phyloP scores from a whole-genome alignment of 2,113 vertebrate genomes.

The Elanus axillaris region DNA sequence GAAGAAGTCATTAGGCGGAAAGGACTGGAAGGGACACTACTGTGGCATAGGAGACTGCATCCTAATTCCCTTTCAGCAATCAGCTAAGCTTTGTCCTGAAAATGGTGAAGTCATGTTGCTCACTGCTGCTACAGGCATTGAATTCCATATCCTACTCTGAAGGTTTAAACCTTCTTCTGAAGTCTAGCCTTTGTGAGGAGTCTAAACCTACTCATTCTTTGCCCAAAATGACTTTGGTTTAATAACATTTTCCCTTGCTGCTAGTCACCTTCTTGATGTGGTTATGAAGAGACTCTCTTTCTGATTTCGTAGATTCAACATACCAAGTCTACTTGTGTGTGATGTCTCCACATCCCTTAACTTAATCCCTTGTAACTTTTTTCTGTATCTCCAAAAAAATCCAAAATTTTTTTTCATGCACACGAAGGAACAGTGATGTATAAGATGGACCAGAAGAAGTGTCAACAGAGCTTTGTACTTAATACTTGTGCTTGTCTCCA shows the following conservation, averaged over 20 bases:
- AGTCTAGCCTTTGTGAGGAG: neutral
- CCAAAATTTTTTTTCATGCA: accelerated
- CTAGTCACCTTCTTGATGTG: neutral
- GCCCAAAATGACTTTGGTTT: neutral
- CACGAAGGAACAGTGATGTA: neutral
- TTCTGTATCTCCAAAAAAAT: neutral
- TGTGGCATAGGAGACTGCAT: too few species aligned
- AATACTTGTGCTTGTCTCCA: neutral
- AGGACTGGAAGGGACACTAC: neutral
- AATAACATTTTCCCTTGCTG: neutral
- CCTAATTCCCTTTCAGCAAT: neutral
- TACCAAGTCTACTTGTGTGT: neutral
- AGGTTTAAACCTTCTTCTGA: neutral
- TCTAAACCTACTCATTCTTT: neutral
- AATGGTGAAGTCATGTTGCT: neutral
- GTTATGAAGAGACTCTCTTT: neutral
- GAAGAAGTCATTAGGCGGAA: neutral
- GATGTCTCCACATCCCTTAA: too few species aligned
- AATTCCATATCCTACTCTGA: neutral
- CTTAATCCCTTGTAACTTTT: neutral
- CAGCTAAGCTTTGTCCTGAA: neutral
- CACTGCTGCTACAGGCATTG: neutral
- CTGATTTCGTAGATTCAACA: neutral
- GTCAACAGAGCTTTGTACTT: neutral
- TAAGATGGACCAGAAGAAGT: neutral